Percentiles rank a stretch among this genome's conserved stretches.
Evolutionary conservation across 92 coral and sea anemone species (phyloP).

Genomic region (Porites lobata): DNA sequence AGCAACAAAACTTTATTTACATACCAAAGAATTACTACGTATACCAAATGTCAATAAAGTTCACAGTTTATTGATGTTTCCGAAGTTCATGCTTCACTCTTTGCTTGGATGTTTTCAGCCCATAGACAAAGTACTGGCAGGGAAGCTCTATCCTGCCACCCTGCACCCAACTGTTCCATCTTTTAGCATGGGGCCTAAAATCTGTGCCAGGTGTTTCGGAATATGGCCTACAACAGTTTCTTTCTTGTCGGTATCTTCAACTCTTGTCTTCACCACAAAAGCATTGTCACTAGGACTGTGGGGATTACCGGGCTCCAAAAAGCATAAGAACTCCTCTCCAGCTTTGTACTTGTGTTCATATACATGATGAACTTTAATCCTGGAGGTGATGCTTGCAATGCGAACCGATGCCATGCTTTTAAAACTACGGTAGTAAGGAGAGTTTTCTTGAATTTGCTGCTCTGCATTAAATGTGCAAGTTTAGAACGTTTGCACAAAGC

Average conservation of each 20-base stretch:
- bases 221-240: conserved; percentile 35
- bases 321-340: conserved; percentile 45
- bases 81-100: not conserved
- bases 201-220: conserved; percentile 47
- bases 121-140: conserved; percentile 1
- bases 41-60: conserved; percentile 1
- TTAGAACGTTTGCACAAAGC: conserved; percentile 1
- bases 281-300: not conserved
- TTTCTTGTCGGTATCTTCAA: conserved; percentile 2
- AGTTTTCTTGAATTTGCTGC: too few relatives aligned
- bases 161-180: conserved; percentile 41
- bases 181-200: conserved; percentile 49
- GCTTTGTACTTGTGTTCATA: conserved; percentile 40
- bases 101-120: conserved; percentile 13
- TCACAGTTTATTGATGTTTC: not conserved
- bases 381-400: conserved; percentile 40
- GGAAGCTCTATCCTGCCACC: conserved; percentile 3
- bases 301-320: conserved; percentile 10
- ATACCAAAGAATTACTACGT: not conserved
- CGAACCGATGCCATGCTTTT: conserved; percentile 44
- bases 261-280: not conserved
- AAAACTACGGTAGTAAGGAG: too few relatives aligned
- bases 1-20: too few relatives aligned
- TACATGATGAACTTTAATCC: conserved; percentile 51
- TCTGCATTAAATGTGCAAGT: too few relatives aligned